A percentile compares a stretch with the other conserved stretches of the same genome.
Conservation (phyloP, 2,113 vertebrate species). For the Notothenia coriiceps region DNA sequence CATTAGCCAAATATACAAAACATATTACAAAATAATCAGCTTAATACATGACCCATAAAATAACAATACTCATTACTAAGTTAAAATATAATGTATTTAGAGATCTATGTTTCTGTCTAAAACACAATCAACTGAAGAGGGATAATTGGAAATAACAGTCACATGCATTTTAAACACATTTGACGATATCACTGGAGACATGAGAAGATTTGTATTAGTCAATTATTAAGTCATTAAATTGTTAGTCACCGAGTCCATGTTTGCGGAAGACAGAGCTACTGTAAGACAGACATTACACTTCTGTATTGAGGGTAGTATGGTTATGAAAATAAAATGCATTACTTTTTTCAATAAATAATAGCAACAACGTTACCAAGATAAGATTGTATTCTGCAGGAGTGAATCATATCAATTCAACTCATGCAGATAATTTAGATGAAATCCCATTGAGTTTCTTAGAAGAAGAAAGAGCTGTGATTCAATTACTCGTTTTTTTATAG, state of each 20-base stretch:
- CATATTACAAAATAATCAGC: constrained; percentile 28
- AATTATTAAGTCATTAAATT: constrained; percentile 61
- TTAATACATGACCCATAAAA: constrained; percentile 28
- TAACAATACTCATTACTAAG: constrained; percentile 39
- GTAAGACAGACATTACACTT: neutral
- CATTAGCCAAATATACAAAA: constrained; percentile 4
- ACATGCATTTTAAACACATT: constrained; percentile 53
- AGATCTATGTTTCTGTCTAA: neutral
- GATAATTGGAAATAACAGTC: constrained; percentile 51
- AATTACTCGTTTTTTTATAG: neutral
- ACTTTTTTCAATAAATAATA: neutral
- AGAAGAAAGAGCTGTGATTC: neutral
- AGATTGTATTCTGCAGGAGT: neutral
- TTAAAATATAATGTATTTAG: constrained; percentile 22
- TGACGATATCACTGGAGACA: constrained; percentile 27
- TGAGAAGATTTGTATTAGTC: constrained; percentile 48
- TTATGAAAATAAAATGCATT: constrained; percentile 8
- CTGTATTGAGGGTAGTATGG: neutral
- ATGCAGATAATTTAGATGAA: neutral
- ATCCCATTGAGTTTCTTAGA: neutral
- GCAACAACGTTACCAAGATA: neutral
- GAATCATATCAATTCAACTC: constrained; percentile 11
- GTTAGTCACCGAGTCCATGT: constrained; percentile 28
- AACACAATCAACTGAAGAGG: constrained; percentile 19
- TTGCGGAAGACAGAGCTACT: constrained; percentile 15